Evolutionary conservation across 2,888 invertebrate genomes (phyloP), one percentile per base, ranked within the genome.

Genomic region (Pecten maximus): DNA sequence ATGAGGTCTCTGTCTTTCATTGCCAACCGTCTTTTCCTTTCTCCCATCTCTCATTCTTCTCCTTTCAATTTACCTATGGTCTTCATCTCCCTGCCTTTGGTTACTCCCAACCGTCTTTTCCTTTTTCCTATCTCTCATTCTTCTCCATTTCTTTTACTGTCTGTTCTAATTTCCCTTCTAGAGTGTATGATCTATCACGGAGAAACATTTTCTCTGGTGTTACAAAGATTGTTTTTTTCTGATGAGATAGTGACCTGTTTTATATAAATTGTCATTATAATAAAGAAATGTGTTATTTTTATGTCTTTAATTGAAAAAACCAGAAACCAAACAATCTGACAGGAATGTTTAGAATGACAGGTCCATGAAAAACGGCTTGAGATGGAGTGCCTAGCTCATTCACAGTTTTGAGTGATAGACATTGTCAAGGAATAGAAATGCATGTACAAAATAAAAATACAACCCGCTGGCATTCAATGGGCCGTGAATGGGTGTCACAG

Each of bases 381-480:
- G 74, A 3, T 74, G 74, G 35, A 74, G 74, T 35, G 15, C 74
- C 35, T 6, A 10, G 0, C 1, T 35, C 35, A 74, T 74, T 74
- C 74, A 74, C 15, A 74, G 23, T 35, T 35, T 28, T 35, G 74
- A 74, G 74, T 74, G 74, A 74, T 74, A 28, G 74, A 74, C 74
- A 74, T 74, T 74, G 35, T 74, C 35, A 35, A 19, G 35, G 74
- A 74, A 74, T 74, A 74, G 74, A 74, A 74, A 74, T 35, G 23
- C 74, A 74, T 74, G 74, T 74, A 74, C 74, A 74, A 74, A 74
- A 74, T 74, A 74, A 74, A 74, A 74, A 74, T 74, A 74, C 74
- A 74, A 74, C 74, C 74, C 74, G 74, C 74, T 74, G 74, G 74
- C 74, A 74, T 74, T 74, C 74, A 74, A 28, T 28, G 10, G 28